These are phyloP conservation scores for Leptinotarsa lineolata DNA, from an alignment of 1,140 invertebrate genomes.

Conservation along the genomic window DNA sequence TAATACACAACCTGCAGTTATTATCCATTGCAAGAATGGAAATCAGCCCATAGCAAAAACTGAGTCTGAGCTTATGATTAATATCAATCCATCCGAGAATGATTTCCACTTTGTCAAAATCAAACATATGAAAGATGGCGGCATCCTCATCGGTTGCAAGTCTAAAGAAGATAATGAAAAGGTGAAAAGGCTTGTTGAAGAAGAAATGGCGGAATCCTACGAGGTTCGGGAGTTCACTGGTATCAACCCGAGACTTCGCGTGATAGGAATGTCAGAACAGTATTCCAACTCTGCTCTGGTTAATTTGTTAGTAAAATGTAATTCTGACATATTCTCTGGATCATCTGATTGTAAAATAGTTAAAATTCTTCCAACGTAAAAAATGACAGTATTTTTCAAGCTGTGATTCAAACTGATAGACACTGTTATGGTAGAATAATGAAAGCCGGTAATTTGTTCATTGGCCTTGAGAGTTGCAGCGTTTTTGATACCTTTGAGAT, in stretches of 20 bases:
- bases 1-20: conserved; percentile 8
- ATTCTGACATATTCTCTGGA: conserved; percentile 13
- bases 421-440: conserved; percentile 7
- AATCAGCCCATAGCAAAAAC: background rate
- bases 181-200: conserved; percentile 1
- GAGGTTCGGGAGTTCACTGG: background rate
- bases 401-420: conserved; percentile 15
- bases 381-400: conserved; percentile 14
- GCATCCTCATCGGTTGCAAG: conserved; percentile 11
- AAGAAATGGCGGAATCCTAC: conserved; percentile 11
- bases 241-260: background rate
- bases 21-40: conserved; percentile 10
- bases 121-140: conserved; percentile 12
- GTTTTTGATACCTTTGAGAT: background rate
- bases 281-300: background rate
- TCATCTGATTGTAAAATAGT: conserved; percentile 1
- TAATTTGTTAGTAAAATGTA: conserved; percentile 13
- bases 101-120: background rate
- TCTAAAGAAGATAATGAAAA: conserved; percentile 22
- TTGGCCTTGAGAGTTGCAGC: conserved; percentile 7
- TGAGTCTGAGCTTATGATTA: conserved; percentile 15
- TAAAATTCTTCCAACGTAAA: conserved; percentile 10
- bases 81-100: conserved; percentile 10
- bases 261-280: conserved; percentile 20
- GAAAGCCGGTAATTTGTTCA: conserved; percentile 10